These are phyloP conservation scores for Yponomeuta evonymella DNA, from an alignment of 2,888 invertebrate species.

Conservation along the genomic window DNA sequence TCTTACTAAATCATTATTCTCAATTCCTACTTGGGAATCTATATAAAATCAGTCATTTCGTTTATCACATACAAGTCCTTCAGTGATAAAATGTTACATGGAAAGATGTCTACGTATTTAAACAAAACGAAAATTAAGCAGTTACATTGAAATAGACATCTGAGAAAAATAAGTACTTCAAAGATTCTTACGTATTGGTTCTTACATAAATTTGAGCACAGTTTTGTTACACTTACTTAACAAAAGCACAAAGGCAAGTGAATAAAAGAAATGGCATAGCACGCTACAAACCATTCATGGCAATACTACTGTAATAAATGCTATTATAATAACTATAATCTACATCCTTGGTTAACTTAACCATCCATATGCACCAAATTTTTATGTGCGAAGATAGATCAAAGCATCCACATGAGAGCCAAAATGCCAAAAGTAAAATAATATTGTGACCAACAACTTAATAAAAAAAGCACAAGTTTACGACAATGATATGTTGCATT, in stretches of 20 bases:
- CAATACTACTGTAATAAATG: conserved; percentile 2
- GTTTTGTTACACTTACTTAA: background rate
- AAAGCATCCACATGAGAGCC: background rate
- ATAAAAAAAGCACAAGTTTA: background rate
- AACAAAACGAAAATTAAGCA: background rate
- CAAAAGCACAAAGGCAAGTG: conserved; percentile 10
- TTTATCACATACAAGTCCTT: conserved; percentile 44
- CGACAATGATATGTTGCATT: conserved; percentile 7
- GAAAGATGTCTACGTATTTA: background rate
- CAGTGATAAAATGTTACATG: background rate
- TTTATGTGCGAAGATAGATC: background rate
- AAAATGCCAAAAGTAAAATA: background rate
- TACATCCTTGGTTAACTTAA: background rate
- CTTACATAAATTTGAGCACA: conserved; percentile 10
- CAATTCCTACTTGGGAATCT: conserved; percentile 5
- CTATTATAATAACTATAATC: background rate
- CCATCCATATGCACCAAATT: background rate
- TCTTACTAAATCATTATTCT: background rate
- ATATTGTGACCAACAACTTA: background rate
- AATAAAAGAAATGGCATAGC: conserved; percentile 1
- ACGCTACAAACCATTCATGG: background rate
- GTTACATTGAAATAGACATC: background rate
- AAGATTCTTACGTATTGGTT: background rate
- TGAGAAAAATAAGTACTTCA: background rate
- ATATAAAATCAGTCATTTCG: conserved; percentile 54